These are phyloP conservation scores for Pygoscelis adeliae DNA, from an alignment of 2,113 vertebrate species.

Conservation along the genomic window DNA sequence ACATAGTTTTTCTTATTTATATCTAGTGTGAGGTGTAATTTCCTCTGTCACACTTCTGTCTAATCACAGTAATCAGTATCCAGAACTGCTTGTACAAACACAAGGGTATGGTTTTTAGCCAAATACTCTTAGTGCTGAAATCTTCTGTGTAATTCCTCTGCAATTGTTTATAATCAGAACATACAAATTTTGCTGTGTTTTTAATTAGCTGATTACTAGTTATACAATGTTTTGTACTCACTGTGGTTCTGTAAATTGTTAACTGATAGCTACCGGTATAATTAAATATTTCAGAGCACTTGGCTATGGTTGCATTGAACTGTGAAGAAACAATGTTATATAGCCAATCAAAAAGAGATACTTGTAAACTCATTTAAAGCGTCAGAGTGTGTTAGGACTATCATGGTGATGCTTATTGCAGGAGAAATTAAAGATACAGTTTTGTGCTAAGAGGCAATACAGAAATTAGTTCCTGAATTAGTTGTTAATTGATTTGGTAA, in stretches of 20 bases:
- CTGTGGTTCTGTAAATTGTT: conserved; percentile 77
- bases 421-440: conserved; percentile 86
- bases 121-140: conserved; percentile 36
- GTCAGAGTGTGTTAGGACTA: conserved; percentile 76
- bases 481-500: conserved; percentile 95
- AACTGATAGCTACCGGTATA: conserved; percentile 79
- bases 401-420: conserved; percentile 81
- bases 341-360: conserved; percentile 87
- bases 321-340: conserved; percentile 84
- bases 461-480: conserved; percentile 90
- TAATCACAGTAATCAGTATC: conserved; percentile 50
- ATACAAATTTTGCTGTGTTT: conserved; percentile 65
- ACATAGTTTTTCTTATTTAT: conserved; percentile 27
- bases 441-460: conserved; percentile 88
- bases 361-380: conserved; percentile 84
- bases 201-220: conserved; percentile 82
- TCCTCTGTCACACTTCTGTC: conserved; percentile 35
- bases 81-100: conserved; percentile 51
- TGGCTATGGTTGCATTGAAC: conserved; percentile 80
- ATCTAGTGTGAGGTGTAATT: not conserved
- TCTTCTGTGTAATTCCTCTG: conserved; percentile 42
- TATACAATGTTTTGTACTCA: conserved; percentile 72
- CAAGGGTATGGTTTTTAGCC: not conserved
- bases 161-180: conserved; percentile 72
- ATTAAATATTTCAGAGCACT: conserved; percentile 83